Evolutionary conservation across 2,797 vertebrate genomes (phyloP), one percentile per base, ranked within the genome.

Genomic region (Sardinella longiceps): DNA sequence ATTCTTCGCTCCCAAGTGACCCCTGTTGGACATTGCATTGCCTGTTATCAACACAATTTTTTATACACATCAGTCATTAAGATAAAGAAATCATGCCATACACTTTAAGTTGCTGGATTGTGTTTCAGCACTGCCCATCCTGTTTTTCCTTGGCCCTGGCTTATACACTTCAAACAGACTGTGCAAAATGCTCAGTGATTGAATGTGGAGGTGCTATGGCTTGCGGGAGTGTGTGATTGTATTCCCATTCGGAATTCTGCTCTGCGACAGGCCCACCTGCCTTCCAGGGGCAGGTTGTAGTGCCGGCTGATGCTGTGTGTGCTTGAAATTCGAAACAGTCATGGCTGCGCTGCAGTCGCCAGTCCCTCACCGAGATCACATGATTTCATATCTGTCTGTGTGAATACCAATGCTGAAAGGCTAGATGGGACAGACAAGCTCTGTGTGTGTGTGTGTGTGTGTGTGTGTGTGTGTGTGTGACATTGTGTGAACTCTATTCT

Each of bases 221-320:
- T 20, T 5, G 66, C 14, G 66, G 66, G 33, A 74, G 66, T 39
- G 23, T 6, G 33, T 18, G 33, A 74, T 74, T 39, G 66, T 74
- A 39, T 20, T 74, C 15, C 66, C 66, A 39, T 74, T 39, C 66
- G 20, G 66, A 74, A 39, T 23, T 70, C 28, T 37, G 30, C 63
- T 70, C 66, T 39, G 66, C 5, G 23, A 39, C 66, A 74, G 66
- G 66, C 15, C 66, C 66, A 74, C 33, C 66, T 74, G 66, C 30
- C 66, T 74, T 11, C 63, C 30, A 37, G 14, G 28, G 63, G 63
- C 63, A 18, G 63, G 15, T 14, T 70, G 15, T 33, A 74, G 33
- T 5, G 15, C 33, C n/a, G 18, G 18, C 66, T 39, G 33, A 74
- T 9, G 23, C 50, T 51, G 50, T n/a, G 1, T 74, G 33, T 74